Evolutionary conservation across 2,888 invertebrate species (phyloP), one percentile per base, ranked within the genome.

Genomic region (Tachystola acroxantha): DNA sequence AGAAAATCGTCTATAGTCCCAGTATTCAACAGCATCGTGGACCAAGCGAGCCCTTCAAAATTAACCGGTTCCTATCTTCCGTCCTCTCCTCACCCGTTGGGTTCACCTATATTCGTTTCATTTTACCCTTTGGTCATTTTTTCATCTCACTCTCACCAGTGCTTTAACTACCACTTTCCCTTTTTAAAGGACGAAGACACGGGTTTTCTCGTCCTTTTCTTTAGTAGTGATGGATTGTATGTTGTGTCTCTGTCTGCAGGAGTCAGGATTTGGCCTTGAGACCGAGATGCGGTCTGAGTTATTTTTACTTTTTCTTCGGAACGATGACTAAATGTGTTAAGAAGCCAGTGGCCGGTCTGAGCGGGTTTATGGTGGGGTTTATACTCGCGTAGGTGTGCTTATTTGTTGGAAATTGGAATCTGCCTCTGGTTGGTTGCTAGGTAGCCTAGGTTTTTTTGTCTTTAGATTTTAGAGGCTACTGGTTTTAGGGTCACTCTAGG

Each of bases 181-280:
- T 86, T 85, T 86, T 84, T 67, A 85, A 85, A 84, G 84, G 82
- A 84, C 85, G 86, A 85, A 85, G 82, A 80, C 79, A 74, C 73
- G 57, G 50, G 44, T 34, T 54, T 20, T 27, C 24, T 24, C 30
- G 33, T 77, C 76, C 42, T 51, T 50, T 13, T 81, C 51, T 1
- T 6, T 1, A 54, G 0, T 28, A 10, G 9, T 0, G 7, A 20
- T 1, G 9, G 10, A 34, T 36, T 4, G 29, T 71, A 59, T 56
- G 1, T 16, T 50, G 25, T 24, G 50, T 82, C 72, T 47, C 57
- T 46, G n/a, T 72, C 62, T 33, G 37, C 48, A 52, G 59, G 66
- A 71, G 64, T 64, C 70, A 80, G 82, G 78, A 77, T 69, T 77
- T 85, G 81, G 76, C 86, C 85, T 86, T 85, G 85, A 81, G 78